phyloP scores from a whole-genome alignment of 2,113 vertebrate species.

The Monarcha castaneiventris region DNA sequence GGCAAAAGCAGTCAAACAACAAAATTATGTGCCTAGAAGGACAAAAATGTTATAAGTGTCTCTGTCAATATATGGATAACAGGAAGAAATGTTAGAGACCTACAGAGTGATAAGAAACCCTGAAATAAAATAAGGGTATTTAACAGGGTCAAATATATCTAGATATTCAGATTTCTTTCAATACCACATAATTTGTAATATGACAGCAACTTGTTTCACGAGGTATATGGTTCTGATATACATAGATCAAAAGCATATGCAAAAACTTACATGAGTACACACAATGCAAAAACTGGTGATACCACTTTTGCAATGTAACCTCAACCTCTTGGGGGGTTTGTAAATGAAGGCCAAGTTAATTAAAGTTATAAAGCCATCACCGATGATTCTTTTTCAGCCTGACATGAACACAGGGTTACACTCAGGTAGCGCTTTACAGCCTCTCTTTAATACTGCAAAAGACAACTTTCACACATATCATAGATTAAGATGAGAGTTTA shows the following conservation, averaged over 20 bases:
- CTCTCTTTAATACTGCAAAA: background rate
- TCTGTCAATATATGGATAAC: background rate
- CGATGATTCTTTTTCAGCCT: background rate
- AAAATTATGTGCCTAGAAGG: background rate
- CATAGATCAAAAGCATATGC: background rate
- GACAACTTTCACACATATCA: background rate
- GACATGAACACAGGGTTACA: background rate
- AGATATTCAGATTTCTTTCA: background rate
- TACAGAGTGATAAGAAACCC: background rate
- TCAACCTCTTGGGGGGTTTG: background rate
- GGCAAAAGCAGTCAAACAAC: background rate
- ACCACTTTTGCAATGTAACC: accelerated
- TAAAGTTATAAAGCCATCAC: background rate
- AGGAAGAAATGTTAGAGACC: background rate
- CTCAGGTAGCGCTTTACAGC: background rate
- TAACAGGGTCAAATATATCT: background rate
- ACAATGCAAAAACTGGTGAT: background rate
- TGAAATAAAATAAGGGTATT: background rate
- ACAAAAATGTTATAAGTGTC: background rate
- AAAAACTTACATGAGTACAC: background rate
- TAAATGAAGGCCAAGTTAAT: background rate
- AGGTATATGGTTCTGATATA: background rate
- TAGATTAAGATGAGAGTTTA: background rate
- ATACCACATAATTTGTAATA: background rate
- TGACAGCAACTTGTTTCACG: background rate